Base-by-base conservation (phyloP, 1,140 invertebrate species). In the Diploscapter pachys region DNA sequence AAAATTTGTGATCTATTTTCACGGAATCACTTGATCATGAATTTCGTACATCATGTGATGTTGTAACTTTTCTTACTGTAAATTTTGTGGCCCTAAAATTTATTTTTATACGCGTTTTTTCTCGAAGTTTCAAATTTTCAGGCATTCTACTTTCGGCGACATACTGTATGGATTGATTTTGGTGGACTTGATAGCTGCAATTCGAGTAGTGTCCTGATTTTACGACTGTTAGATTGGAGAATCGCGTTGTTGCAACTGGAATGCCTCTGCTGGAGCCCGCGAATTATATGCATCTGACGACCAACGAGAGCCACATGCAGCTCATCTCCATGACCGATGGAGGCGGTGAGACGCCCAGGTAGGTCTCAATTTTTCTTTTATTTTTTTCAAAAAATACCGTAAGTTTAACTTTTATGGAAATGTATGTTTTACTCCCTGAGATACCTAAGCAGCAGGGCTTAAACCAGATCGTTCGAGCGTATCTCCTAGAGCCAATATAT, bases 281-380 rank as follows among this genome's bases (percentile, higher is more conserved):
- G 4, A 72, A 78, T 62, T 78, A 78, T 70, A 72, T 78, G 48
- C 76, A 78, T 51, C 64, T 78, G 55, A 78, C 68, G 59, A 75
- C 75, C 31, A 78, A 78, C 51, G 76, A 78, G 72, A 78, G 76
- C 65, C 76, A 78, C n/a, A 76, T 78, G 72, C 76, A 78, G 66
- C 54, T 78, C 64, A 78, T 78, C n/a, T 61, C 72, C 11, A 78
- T 78, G 72, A 55, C 72, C 31, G 65, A 65, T 56, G 73, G 65
- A 31, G 71, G 55, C 64, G 57, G 63, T 56, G 73, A 74, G 59
- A 74, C 66, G 4, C 63, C 73, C 49, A 74, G 63, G 50, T 62
- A 57, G 52, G 31, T 63, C 4, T 63, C 4, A 63, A 6, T 48
- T 63, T 6, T 63, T 63, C 50, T n/a, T 3, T n/a, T 49, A n/a